Conservation (phyloP, 2,888 invertebrate genomes). For the Teleiodes luculella region DNA sequence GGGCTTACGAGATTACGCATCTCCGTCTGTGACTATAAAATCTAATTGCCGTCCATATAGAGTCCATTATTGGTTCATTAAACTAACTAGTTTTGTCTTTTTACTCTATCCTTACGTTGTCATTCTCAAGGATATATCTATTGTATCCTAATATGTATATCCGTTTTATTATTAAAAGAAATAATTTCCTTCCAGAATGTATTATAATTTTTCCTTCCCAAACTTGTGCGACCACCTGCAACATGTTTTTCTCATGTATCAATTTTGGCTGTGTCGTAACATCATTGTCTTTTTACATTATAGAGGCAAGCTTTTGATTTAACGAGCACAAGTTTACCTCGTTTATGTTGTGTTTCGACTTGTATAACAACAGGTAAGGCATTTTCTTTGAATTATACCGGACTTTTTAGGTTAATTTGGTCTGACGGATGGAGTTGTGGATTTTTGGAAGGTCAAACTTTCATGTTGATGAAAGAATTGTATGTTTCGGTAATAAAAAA, state of each 20-base stretch:
- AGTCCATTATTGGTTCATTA: too few species aligned
- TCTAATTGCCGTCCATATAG: too few species aligned
- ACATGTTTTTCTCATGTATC: constrained; percentile 3
- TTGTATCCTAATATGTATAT: too few species aligned
- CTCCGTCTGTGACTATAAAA: too few species aligned
- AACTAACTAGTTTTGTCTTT: too few species aligned
- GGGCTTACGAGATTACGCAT: too few species aligned
- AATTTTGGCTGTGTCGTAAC: constrained; percentile 11
- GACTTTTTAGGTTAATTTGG: constrained; percentile 9
- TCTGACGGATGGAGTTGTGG: not conserved
- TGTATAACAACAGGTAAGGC: constrained; percentile 7
- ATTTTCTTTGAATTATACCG: constrained; percentile 12
- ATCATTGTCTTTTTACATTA: constrained; percentile 8
- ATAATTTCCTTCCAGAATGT: too few species aligned
- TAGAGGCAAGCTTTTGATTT: constrained; percentile 14
- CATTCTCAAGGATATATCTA: too few species aligned
- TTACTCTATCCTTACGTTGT: too few species aligned
- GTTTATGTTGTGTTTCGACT: constrained; percentile 14
- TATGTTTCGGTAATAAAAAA: constrained; percentile 11
- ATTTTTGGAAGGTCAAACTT: constrained; percentile 4
- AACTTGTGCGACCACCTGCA: not conserved
- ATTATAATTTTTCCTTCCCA: not conserved
- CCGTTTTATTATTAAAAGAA: too few species aligned
- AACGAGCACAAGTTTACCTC: constrained; percentile 16
- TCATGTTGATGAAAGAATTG: not conserved